Base-by-base conservation (phyloP, 1,140 invertebrate species). In the Temnothorax longispinosus region DNA sequence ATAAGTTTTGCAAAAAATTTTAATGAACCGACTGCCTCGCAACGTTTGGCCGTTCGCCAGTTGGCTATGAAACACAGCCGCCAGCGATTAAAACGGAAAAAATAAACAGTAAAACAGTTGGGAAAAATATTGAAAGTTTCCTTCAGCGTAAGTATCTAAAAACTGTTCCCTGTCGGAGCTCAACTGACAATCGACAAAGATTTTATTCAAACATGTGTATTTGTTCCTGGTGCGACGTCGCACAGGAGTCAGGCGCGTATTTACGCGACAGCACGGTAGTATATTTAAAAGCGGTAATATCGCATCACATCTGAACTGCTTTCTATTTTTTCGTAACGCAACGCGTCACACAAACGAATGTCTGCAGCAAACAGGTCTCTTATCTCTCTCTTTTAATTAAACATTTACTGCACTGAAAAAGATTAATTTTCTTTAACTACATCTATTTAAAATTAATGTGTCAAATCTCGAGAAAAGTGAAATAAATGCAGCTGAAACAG, bases 1-100 rank as follows among this genome's bases (percentile, higher is more conserved):
- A 60, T 41, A 58, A 58, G 10, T 60, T 76, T 41, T 21, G n/a
- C 56, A 77, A 77, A 77, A 67, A 77, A 77, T 77, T 77, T 35
- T 62, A 77, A 47, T 62, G 44, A 78, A 64, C 58, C 41, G 27
- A 32, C 56, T n/a, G 8, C 1, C 74, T 44, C 21, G 13, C 7
- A 41, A 60, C 41, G 27, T 47, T 60, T 77, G 74, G 74, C 74
- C 21, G 6, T 11, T 32, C 38, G 74, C 74, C 74, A 77, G 41
- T 21, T 77, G 56, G 56, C 74, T 32, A 11, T 11, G 74, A 38
- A 41, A 77, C 21, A 62, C 21, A 62, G 41, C 32, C 56, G 21
- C n/a, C 21, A 27, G 5, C 35, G 38, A 76, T 75, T 76, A 44
- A 60, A 77, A 32, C 13, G 13, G 8, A 15, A 77, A 77, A 44